Evolutionary conservation across 1,140 invertebrate genomes (phyloP).

Genomic region (Rhagoletis zephyria): DNA sequence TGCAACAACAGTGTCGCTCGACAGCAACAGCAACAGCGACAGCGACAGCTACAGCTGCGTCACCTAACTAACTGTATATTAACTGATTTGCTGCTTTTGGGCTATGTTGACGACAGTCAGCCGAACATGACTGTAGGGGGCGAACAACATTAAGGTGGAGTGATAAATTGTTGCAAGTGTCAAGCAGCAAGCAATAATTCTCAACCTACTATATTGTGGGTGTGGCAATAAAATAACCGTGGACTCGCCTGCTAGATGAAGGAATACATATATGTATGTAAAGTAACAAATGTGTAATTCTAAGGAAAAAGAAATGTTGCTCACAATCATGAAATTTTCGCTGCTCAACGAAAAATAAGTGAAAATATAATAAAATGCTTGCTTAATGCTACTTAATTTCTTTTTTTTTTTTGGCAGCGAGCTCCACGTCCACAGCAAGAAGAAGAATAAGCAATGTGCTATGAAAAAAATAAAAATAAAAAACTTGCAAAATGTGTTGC

Average conservation of each 20-base stretch:
- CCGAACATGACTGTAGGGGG: background rate
- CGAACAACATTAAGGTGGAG: background rate
- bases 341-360: background rate
- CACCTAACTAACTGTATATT: background rate
- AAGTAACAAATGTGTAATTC: background rate
- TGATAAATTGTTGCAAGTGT: constrained; percentile 35
- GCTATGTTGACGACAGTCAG: background rate
- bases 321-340: background rate
- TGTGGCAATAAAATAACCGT: background rate
- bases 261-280: background rate
- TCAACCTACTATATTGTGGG: background rate
- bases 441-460: too few relatives aligned
- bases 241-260: background rate
- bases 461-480: background rate
- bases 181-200: constrained; percentile 5
- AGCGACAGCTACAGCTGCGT: too few relatives aligned
- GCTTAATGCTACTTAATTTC: constrained; percentile 10
- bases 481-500: constrained; percentile 8
- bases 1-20: background rate
- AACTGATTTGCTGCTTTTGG: background rate
- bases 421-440: too few relatives aligned
- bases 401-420: background rate
- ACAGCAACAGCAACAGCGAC: background rate
- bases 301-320: background rate
- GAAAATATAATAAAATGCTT: background rate